A percentile compares a stretch with the other conserved stretches of the same genome.
phyloP scores from a whole-genome alignment of 30 jellyfish, hydroid and myxozoan species.

The Pseudorhiza aurosa region DNA sequence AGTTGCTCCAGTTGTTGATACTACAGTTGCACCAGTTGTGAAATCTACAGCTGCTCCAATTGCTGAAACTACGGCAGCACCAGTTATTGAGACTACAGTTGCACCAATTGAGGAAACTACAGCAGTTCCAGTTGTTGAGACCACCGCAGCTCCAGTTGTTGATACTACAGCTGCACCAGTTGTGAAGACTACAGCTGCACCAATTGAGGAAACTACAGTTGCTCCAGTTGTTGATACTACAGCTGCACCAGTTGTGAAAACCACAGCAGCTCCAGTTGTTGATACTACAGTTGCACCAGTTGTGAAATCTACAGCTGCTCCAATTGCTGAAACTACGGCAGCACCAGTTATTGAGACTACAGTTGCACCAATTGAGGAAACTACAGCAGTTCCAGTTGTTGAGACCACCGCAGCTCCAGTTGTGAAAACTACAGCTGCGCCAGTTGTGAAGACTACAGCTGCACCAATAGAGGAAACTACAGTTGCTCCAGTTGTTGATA shows the following conservation, averaged over 20 bases:
- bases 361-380: slow-evolving; percentile 37
- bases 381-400: slow-evolving; percentile 29
- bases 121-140: slow-evolving; percentile 48
- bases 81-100: slow-evolving; percentile 37
- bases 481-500: slow-evolving; percentile 51
- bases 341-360: slow-evolving; percentile 56
- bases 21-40: slow-evolving; percentile 46
- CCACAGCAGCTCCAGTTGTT: slow-evolving; percentile 53
- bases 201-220: slow-evolving; percentile 55
- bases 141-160: slow-evolving; percentile 55
- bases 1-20: slow-evolving; percentile 50
- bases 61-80: slow-evolving; percentile 30
- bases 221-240: slow-evolving; percentile 31
- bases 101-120: slow-evolving; percentile 45
- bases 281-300: slow-evolving; percentile 50
- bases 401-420: slow-evolving; percentile 63
- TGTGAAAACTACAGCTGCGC: slow-evolving; percentile 28
- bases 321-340: slow-evolving; percentile 37
- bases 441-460: slow-evolving; percentile 8
- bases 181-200: slow-evolving; percentile 62
- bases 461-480: slow-evolving; percentile 24
- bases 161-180: slow-evolving; percentile 65
- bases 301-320: slow-evolving; percentile 31
- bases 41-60: slow-evolving; percentile 40
- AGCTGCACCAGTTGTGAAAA: slow-evolving; percentile 35